These are phyloP conservation scores for Iguana delicatissima DNA, from an alignment of 2,797 vertebrate genomes.

Conservation along the genomic window DNA sequence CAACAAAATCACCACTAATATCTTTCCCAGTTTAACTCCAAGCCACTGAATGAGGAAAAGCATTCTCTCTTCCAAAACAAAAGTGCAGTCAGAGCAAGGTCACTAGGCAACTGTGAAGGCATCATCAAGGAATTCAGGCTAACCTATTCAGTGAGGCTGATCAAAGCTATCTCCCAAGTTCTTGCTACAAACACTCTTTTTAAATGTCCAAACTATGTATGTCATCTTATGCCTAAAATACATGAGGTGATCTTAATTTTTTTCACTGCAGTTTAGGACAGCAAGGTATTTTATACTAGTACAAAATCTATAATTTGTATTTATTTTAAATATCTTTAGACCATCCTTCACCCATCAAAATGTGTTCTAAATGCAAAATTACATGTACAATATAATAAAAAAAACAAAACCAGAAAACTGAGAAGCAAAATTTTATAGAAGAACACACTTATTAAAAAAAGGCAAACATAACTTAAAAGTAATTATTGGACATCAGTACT, in stretches of 20 bases:
- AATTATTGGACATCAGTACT: too few species aligned
- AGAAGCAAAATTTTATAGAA: too few species aligned
- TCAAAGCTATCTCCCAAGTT: background rate
- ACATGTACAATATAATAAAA: too few species aligned
- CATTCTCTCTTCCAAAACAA: background rate
- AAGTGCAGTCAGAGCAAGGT: background rate
- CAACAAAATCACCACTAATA: background rate
- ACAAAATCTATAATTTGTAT: too few species aligned
- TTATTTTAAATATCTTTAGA: too few species aligned
- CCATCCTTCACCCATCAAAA: too few species aligned
- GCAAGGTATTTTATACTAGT: too few species aligned
- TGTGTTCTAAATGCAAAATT: too few species aligned
- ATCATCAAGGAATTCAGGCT: background rate
- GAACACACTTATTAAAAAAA: too few species aligned
- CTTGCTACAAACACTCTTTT: background rate
- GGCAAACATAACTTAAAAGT: too few species aligned
- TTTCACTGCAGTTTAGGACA: background rate
- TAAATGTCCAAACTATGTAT: background rate
- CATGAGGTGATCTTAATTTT: background rate
- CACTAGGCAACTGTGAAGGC: background rate
- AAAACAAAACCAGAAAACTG: too few species aligned
- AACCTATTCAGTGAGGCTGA: background rate
- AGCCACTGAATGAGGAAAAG: background rate
- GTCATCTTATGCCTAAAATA: background rate
- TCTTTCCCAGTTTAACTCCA: too few species aligned